Percentiles rank a stretch among this genome's conserved stretches.
Evolutionary conservation across 2,113 vertebrate genomes (phyloP).

Genomic region (Glaucidium brasilianum): DNA sequence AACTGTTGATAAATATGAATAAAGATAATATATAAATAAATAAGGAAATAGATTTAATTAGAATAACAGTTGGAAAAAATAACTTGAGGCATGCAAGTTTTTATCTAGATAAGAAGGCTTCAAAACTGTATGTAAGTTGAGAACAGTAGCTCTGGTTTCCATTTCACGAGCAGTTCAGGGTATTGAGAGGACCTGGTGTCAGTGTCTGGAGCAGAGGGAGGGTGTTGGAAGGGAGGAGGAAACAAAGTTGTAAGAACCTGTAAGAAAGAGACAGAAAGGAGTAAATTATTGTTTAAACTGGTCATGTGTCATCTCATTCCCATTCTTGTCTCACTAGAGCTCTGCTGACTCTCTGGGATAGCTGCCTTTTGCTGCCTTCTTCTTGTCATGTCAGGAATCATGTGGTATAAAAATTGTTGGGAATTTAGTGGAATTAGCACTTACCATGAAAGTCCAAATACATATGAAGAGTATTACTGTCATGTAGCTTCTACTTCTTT

Average conservation of each 20-base stretch:
- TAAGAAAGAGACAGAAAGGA: background rate
- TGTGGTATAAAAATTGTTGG: background rate
- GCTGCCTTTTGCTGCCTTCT: background rate
- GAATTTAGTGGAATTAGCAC: background rate
- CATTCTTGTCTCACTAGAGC: background rate
- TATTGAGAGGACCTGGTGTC: background rate
- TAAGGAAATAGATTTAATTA: background rate
- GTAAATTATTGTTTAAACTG: background rate
- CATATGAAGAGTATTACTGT: background rate
- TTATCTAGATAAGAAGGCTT: background rate
- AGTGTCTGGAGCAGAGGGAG: background rate
- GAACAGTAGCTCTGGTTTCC: background rate
- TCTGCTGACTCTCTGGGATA: background rate
- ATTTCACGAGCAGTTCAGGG: background rate
- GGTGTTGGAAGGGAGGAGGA: background rate
- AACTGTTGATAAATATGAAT: background rate
- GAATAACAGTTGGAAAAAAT: background rate
- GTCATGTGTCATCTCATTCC: background rate
- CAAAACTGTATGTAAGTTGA: background rate
- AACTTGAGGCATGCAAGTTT: background rate
- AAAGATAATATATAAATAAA: background rate
- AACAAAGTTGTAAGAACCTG: background rate
- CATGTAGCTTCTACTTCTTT: background rate
- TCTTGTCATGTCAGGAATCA: background rate
- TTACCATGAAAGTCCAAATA: background rate